A percentile compares a stretch with the other conserved stretches of the same genome.
These are phyloP conservation scores for Protophormia terraenovae DNA, from an alignment of 2,888 invertebrate species.

Conservation along the genomic window DNA sequence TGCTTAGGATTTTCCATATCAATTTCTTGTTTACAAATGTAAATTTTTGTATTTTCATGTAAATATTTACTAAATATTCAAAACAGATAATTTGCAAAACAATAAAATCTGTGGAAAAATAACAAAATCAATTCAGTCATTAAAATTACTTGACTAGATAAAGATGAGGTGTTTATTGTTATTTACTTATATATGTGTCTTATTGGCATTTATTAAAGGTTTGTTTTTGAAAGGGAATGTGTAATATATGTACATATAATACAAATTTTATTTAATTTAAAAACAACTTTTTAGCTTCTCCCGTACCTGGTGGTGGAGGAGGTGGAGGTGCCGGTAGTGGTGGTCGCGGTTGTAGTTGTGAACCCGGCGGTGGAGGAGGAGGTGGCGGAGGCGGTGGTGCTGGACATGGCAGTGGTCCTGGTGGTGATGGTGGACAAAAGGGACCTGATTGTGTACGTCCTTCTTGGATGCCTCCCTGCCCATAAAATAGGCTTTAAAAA, in stretches of 20 bases:
- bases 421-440: slow-evolving; percentile 63
- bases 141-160: neutral
- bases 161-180: slow-evolving; percentile 32
- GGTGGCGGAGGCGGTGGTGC: slow-evolving; percentile 69
- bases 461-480: slow-evolving; percentile 69
- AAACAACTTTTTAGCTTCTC: slow-evolving; percentile 37
- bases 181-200: neutral
- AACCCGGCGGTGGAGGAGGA: slow-evolving; percentile 69
- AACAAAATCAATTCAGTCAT: slow-evolving; percentile 13
- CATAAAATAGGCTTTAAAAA: slow-evolving; percentile 21
- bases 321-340: slow-evolving; percentile 69
- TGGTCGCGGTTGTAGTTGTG: slow-evolving; percentile 70
- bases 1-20: slow-evolving; percentile 11
- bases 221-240: too few relatives aligned
- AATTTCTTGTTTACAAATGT: neutral
- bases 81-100: neutral
- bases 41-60: neutral
- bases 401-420: slow-evolving; percentile 67
- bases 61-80: neutral
- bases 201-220: slow-evolving; percentile 36
- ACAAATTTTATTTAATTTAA: neutral
- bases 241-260: too few relatives aligned
- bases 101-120: slow-evolving; percentile 36
- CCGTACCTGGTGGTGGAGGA: slow-evolving; percentile 68
- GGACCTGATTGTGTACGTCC: slow-evolving; percentile 69